Evolutionary conservation across 2,113 vertebrate genomes (phyloP).

Genomic region (Glaucomys volans): DNA sequence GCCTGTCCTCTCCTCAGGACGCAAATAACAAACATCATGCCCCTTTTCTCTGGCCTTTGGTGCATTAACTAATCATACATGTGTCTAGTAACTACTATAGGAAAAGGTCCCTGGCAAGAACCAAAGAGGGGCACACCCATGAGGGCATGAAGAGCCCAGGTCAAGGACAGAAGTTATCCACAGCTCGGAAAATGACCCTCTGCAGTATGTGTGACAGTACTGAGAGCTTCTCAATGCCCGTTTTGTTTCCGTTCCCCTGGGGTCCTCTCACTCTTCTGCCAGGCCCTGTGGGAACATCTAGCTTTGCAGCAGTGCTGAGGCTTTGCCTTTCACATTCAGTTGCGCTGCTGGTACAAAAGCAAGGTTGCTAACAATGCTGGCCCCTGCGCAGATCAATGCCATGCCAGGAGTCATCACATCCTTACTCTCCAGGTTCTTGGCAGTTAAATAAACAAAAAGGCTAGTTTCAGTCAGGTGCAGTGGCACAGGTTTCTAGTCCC

Average conservation of each 20-base stretch:
- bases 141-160: neutral
- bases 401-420: no score
- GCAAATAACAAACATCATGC: neutral
- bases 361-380: fast-evolving
- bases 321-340: fast-evolving
- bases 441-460: neutral
- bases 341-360: neutral
- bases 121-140: fast-evolving
- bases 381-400: neutral
- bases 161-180: neutral
- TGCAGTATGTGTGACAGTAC: fast-evolving
- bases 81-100: no score
- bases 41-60: neutral
- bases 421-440: neutral
- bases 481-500: neutral
- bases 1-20: neutral
- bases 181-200: fast-evolving
- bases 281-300: neutral
- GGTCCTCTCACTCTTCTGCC: no score
- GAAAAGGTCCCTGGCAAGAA: neutral
- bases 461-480: neutral
- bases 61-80: neutral
- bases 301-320: neutral
- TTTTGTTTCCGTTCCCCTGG: neutral
- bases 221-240: fast-evolving